Evolutionary conservation across 2,797 vertebrate species (phyloP).

Genomic region (Cyprinella venusta): DNA sequence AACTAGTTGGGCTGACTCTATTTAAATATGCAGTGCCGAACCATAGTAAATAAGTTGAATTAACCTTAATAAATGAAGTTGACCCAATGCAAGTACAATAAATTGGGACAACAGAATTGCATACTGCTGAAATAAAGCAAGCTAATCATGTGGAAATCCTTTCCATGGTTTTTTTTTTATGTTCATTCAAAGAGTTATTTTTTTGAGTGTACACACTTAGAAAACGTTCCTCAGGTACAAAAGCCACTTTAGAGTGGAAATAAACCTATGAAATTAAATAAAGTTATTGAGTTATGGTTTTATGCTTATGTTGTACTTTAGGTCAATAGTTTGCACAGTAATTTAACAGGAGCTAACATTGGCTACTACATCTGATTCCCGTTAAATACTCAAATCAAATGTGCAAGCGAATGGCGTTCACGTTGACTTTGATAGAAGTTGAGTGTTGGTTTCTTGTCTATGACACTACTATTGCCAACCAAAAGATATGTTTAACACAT

Average conservation of each 20-base stretch:
- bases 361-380: not conserved
- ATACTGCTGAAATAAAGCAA: no score
- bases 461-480: constrained; percentile 47
- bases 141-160: no score
- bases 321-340: not conserved
- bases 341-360: not conserved
- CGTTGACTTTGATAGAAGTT: not conserved
- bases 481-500: constrained; percentile 35
- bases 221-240: not conserved
- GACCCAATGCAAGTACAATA: no score
- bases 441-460: constrained; percentile 38
- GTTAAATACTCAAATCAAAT: not conserved
- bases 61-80: no score
- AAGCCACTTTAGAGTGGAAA: not conserved
- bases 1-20: no score
- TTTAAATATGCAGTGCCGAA: no score
- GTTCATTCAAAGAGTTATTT: no score
- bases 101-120: no score
- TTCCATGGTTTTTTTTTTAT: no score
- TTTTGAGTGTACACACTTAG: not conserved
- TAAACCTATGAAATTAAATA: not conserved
- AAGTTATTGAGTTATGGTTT: not conserved
- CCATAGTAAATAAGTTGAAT: no score
- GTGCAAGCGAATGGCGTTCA: not conserved
- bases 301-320: not conserved